These are phyloP conservation scores for Dasyurus viverrinus DNA, from an alignment of 2,113 vertebrate genomes.

Conservation along the genomic window DNA sequence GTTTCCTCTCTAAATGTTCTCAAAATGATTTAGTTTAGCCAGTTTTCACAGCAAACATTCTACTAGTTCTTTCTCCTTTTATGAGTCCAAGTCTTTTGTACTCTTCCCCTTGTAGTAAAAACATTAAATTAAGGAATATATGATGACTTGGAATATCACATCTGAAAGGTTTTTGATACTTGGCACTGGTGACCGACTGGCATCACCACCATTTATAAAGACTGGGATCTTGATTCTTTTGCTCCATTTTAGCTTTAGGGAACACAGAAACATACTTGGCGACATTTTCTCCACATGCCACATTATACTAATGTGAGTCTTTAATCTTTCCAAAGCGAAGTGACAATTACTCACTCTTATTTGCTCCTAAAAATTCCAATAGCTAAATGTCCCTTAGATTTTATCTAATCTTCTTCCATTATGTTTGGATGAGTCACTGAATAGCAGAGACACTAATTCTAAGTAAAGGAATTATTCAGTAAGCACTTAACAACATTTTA, in stretches of 20 bases:
- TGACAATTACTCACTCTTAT: constrained; percentile 48
- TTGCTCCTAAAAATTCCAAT: not conserved
- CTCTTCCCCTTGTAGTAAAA: not conserved
- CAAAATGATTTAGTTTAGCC: not conserved
- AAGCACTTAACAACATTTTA: constrained; percentile 12
- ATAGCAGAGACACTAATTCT: constrained; percentile 22
- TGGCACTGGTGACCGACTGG: not conserved
- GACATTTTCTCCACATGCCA: constrained; percentile 60
- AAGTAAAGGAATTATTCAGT: constrained; percentile 53
- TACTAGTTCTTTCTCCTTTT: not conserved
- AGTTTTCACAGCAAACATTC: not conserved
- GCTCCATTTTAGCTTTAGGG: not conserved
- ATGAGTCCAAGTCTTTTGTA: not conserved
- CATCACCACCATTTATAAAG: not conserved
- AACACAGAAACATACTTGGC: constrained; percentile 3
- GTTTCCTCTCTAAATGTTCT: not conserved
- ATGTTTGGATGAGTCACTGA: constrained; percentile 47
- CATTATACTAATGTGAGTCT: constrained; percentile 2
- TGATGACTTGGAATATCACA: constrained; percentile 36
- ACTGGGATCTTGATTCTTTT: not conserved
- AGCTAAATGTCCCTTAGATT: constrained; percentile 43
- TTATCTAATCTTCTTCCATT: constrained; percentile 34
- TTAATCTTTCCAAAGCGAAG: constrained; percentile 45
- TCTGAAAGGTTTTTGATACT: not conserved
- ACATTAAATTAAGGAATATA: constrained; percentile 10